Evolutionary conservation across 2,797 vertebrate genomes (phyloP), one percentile per base, ranked within the genome.

Genomic region (Lacerta agilis): DNA sequence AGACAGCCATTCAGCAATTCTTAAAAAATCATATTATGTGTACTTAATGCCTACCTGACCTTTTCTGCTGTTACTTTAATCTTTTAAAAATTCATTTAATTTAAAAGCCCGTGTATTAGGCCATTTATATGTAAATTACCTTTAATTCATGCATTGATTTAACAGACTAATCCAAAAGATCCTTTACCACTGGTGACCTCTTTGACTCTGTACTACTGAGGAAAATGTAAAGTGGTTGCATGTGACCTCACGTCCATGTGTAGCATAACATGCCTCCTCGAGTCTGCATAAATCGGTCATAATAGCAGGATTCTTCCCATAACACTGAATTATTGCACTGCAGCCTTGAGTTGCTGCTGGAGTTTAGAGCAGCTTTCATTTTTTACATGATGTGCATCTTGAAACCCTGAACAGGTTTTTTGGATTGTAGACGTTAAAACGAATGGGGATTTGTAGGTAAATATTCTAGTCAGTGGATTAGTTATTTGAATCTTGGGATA

Each of bases 121-220:
- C 96, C 94, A 97, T 97, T 97, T 97, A 96, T 97, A 98, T 97
- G 97, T 96, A 97, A 97, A 97, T 97, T 96, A 87, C 89, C 90
- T 96, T 96, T 97, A 97, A 97, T 97, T 97, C 95, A 95, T 97
- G 95, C 95, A 97, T 97, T 96, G 95, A 97, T 97, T 97, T 96
- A 95, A 96, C 97, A 96, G 95, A 96, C 96, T 97, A 96, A 97
- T 97, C 95, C 94, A 92, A 95, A 96, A 96, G 93, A 96, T 96
- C 92, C 96, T 97, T 96, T 96, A 95, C 95, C 92, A 92, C 87
- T 92, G 93, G 89, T 97, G 96, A 97, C 96, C 97, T 97, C 97
- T 97, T 94, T 96, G 96, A 97, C 96, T 94, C 89, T 88, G 90
- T 93, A 93, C 95, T 96, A 96, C 88, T 95, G 96, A 92, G 95